Evolutionary conservation across 2,888 invertebrate genomes (phyloP).

Genomic region (Apamea monoglypha): DNA sequence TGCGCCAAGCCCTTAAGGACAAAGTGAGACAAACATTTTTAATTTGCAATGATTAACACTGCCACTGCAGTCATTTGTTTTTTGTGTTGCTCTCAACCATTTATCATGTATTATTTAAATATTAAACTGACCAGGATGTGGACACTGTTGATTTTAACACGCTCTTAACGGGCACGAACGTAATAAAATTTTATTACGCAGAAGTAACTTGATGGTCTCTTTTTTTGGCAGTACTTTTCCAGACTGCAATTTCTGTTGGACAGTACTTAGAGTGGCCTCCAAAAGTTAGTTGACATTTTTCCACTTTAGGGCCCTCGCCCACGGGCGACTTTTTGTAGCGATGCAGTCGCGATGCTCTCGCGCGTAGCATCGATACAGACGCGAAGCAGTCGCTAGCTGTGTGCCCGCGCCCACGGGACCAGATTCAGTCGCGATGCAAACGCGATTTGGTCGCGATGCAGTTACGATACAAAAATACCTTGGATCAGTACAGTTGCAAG

Average conservation of each 20-base stretch:
- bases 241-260: not conserved
- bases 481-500: too few relatives aligned
- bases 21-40: constrained; percentile 66
- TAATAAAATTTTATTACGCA: constrained; percentile 13
- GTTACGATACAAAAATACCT: too few relatives aligned
- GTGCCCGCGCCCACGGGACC: too few relatives aligned
- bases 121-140: constrained; percentile 42
- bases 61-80: constrained; percentile 50
- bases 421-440: too few relatives aligned
- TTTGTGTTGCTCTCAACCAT: constrained; percentile 39
- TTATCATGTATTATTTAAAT: constrained; percentile 52
- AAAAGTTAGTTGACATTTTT: too few relatives aligned
- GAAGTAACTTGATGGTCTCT: not conserved
- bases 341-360: too few relatives aligned
- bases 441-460: too few relatives aligned
- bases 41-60: constrained; percentile 69
- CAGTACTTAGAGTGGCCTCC: not conserved
- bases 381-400: too few relatives aligned
- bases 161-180: constrained; percentile 20
- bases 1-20: constrained; percentile 45
- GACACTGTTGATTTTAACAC: constrained; percentile 43
- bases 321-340: too few relatives aligned
- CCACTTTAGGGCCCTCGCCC: too few relatives aligned
- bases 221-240: constrained; percentile 9
- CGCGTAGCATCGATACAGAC: too few relatives aligned